phyloP scores from a whole-genome alignment of 2,113 vertebrate genomes.

The Pycnonotus jocosus region DNA sequence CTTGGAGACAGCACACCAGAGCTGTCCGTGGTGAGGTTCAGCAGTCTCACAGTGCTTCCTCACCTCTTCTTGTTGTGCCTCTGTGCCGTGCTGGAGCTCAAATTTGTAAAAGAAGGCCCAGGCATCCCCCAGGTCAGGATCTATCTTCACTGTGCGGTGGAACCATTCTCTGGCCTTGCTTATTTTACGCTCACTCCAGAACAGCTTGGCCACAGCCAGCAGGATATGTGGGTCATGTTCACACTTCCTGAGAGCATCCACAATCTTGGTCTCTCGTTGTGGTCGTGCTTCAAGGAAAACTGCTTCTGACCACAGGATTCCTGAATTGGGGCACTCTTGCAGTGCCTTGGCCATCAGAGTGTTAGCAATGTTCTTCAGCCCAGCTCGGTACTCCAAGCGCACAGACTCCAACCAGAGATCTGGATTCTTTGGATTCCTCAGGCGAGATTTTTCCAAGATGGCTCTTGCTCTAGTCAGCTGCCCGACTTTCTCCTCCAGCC shows the following conservation, averaged over 20 bases:
- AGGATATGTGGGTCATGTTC: slow-evolving; percentile 95
- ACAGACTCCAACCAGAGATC: slow-evolving; percentile 95
- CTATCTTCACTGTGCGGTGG: no score
- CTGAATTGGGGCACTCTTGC: slow-evolving; percentile 92
- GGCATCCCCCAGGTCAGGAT: no score
- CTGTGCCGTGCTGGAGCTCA: no score
- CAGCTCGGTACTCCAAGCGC: slow-evolving; percentile 84
- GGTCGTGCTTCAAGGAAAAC: slow-evolving; percentile 92
- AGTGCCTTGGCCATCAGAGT: slow-evolving; percentile 95
- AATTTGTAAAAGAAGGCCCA: no score
- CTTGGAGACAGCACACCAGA: slow-evolving; percentile 92
- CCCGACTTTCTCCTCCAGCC: slow-evolving; percentile 88
- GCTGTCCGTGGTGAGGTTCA: slow-evolving; percentile 86
- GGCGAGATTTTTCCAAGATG: slow-evolving; percentile 89
- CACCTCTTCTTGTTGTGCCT: slow-evolving; percentile 84
- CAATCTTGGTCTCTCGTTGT: slow-evolving; percentile 95
- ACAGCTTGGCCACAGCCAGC: slow-evolving; percentile 88
- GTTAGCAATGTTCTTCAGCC: slow-evolving; percentile 93
- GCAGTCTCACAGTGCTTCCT: slow-evolving; percentile 88
- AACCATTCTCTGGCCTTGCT: no score
- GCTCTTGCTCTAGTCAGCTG: slow-evolving; percentile 92
- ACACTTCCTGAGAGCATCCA: slow-evolving; percentile 96
- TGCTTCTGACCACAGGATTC: slow-evolving; percentile 95
- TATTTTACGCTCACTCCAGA: no score
- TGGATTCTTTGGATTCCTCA: slow-evolving; percentile 90